Base-by-base conservation (phyloP, 2,888 invertebrate species). In the Plemyria rubiginata region DNA sequence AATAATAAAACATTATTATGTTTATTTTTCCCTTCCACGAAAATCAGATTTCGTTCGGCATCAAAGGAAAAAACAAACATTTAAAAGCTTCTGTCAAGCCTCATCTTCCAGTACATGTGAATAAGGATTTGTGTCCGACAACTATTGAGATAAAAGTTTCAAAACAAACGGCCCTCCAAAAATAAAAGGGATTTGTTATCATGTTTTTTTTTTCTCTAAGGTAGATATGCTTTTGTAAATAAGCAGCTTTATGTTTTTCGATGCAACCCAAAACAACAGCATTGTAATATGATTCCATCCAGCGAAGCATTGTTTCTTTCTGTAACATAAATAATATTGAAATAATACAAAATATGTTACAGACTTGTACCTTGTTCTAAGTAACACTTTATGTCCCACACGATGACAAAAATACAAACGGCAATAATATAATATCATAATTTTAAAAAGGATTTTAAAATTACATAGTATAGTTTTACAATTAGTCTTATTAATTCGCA, bases 31-130 rank as follows among this genome's bases (percentile, higher is more conserved):
- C 32, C 55, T 9, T 46, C 61, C 52, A 53, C 40, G 40, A 38
- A 54, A 58, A 58, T 65, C 60, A 16, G 57, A 60, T 60, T 60
- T 36, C 12, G 41, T 53, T n/a, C 11, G 49, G 45, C 49, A 50
- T 57, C 56, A 61, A 65, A 63, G 54, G 36, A 58, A 65, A 32
- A 54, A 65, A 63, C 41, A 60, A 59, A 57, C 48, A 61, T 58
- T 65, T 65, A 57, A 65, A 60, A 65, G 65, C 60, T 36, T 57
- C 53, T 57, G 65, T 60, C 65, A 61, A 32, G 54, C 22, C n/a
- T 50, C 50, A 36, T 65, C 46, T 65, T 65, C 65, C 60, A 61
- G 57, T 61, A 32, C 57, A 65, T 51, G 54, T 57, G 57, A 58
- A 61, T 54, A 54, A 60, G 57, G 65, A 65, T 65, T 65, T 65